Base-by-base conservation (phyloP, 2,113 vertebrate species). In the Marmota flaviventris region DNA sequence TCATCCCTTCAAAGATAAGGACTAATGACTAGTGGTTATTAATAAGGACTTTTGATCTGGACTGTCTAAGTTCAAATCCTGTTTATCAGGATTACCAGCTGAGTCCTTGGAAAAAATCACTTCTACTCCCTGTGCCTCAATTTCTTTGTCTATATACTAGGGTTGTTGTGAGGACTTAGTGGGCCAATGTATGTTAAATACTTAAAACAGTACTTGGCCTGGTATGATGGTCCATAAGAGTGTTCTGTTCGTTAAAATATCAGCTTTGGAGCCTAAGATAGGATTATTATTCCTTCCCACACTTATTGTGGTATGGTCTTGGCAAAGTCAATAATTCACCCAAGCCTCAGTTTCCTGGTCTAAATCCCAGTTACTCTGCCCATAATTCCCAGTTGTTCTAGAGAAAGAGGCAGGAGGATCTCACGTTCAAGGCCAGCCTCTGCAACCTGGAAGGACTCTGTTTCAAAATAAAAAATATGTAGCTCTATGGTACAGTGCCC, bases 111-210 rank as follows among this genome's bases (percentile, higher is more conserved):
- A 78, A 56, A 56, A 93, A 93, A 69, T 89, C 78, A 61, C 42
- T 96, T 53, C 83, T 34, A 17, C 24, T 89, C 24, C 34, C 16
- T 94, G 0, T 65, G 25, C 56, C 12, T 95, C 61, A 69, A 42
- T 95, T 94, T 69, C 32, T 75, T 88, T 48, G 37, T 93, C 82
- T 91, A 11, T 88, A 93, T 95, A 95, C 25, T 61, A 85, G n/a
- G 24, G 6, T 88, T 65, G 0, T 77, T 96, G 45, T 87, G 51
- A 97, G 83, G 34, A 91, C 90, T 95, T 85, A 20, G 18, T 85
- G 14, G 42, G 20, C 32, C 42, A 76, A 2, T 94, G 14, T 56
- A 51, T 86, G 65, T 76, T 86, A 79, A 77, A 42, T 13, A 91
- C 53, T 75, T 88, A 48, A 96, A 91, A 75, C 24, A 82, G 53